Evolutionary conservation across 2,888 invertebrate species (phyloP).

Genomic region (Blomia tropicalis): DNA sequence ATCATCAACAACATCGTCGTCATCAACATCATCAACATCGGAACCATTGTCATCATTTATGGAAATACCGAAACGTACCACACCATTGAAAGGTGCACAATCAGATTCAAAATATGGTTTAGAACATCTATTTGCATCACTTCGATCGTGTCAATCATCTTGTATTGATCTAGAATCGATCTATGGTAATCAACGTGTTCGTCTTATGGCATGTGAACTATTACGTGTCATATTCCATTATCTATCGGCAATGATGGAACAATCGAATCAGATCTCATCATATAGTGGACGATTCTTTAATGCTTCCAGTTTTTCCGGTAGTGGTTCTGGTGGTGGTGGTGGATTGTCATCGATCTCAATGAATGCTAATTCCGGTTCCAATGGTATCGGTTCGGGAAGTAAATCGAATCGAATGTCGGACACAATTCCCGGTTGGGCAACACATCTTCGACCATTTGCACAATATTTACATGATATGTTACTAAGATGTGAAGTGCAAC

Average conservation of each 20-base stretch:
- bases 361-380: too few species aligned
- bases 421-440: conserved; percentile 3
- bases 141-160: conserved; percentile 41
- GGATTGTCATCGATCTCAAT: too few species aligned
- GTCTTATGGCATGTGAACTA: conserved; percentile 56
- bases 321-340: neutral
- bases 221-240: conserved; percentile 49
- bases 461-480: conserved; percentile 44
- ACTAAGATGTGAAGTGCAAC: conserved; percentile 62
- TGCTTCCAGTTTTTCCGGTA: neutral
- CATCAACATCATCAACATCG: too few species aligned
- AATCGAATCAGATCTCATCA: neutral
- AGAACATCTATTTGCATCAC: conserved; percentile 32
- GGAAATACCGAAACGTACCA: neutral
- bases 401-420: neutral
- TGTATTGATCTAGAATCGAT: conserved; percentile 44
- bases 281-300: neutral
- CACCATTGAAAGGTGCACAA: neutral
- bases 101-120: neutral
- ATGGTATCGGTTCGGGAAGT: neutral
- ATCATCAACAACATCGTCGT: neutral
- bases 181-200: conserved; percentile 56
- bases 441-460: conserved; percentile 43
- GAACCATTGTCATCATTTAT: too few species aligned
- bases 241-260: conserved; percentile 38